phyloP scores from a whole-genome alignment of 2,113 vertebrate species.

The Probosciger aterrimus region DNA sequence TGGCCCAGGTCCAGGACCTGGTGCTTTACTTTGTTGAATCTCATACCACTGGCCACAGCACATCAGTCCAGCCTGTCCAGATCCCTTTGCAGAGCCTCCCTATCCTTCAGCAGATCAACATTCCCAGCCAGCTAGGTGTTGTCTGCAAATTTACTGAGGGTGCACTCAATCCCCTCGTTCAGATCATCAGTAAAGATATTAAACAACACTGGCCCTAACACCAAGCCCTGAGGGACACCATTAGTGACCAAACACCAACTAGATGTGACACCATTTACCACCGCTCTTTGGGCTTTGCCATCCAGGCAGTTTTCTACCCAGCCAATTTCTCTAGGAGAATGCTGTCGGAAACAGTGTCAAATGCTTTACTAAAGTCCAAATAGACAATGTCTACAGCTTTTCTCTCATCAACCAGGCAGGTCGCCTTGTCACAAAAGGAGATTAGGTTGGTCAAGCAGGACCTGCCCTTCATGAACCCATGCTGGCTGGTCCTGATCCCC shows the following conservation, averaged over 20 bases:
- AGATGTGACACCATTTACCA: background rate
- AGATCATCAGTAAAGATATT: background rate
- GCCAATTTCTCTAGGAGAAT: background rate
- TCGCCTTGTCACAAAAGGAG: background rate
- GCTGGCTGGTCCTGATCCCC: background rate
- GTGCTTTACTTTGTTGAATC: background rate
- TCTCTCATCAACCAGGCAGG: background rate
- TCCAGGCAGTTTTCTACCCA: background rate
- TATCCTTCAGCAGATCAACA: background rate
- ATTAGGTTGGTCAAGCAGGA: background rate
- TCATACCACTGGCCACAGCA: background rate
- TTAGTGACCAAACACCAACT: background rate
- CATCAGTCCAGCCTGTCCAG: background rate
- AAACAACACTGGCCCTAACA: background rate
- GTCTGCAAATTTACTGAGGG: background rate
- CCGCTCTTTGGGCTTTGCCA: background rate
- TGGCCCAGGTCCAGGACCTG: background rate
- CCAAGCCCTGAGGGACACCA: background rate
- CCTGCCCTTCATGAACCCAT: background rate
- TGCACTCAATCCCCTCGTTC: background rate
- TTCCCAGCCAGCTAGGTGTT: background rate
- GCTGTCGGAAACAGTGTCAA: background rate
- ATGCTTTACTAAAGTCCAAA: background rate
- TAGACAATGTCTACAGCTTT: background rate
- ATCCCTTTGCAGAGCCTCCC: background rate